Evolutionary conservation across 2,888 invertebrate species (phyloP).

Genomic region (Plagiodera versicolora): DNA sequence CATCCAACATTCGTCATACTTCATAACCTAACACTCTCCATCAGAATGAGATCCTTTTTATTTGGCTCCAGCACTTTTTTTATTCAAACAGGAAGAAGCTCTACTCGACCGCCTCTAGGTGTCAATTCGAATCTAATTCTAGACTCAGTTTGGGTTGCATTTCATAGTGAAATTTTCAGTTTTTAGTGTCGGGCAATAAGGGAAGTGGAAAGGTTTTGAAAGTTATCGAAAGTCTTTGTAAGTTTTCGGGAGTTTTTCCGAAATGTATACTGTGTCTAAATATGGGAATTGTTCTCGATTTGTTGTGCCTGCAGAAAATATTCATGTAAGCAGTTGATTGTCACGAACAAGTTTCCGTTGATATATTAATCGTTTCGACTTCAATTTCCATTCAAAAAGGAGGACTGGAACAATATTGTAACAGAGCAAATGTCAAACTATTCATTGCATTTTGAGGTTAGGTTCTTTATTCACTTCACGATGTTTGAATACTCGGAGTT

Average conservation of each 20-base stretch:
- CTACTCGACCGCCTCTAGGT: conserved; percentile 31
- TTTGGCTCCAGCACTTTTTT: conserved; percentile 22
- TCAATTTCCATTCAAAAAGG: too few relatives aligned
- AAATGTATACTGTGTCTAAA: conserved; percentile 23
- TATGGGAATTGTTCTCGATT: conserved; percentile 28
- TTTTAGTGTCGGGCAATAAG: conserved; percentile 8
- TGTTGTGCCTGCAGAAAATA: conserved; percentile 42
- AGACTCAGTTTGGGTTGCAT: conserved; percentile 15
- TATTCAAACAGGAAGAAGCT: conserved; percentile 42
- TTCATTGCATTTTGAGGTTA: too few relatives aligned
- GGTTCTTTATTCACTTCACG: too few relatives aligned
- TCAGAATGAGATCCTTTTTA: conserved; percentile 23
- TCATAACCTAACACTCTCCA: conserved; percentile 30
- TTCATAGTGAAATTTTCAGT: conserved; percentile 7
- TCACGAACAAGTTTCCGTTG: too few relatives aligned
- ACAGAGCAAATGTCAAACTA: too few relatives aligned
- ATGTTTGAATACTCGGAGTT: too few relatives aligned
- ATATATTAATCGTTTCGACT: too few relatives aligned
- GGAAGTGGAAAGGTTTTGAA: neutral
- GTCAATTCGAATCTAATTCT: conserved; percentile 41
- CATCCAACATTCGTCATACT: conserved; percentile 34
- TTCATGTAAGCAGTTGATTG: conserved; percentile 40
- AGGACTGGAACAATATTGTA: too few relatives aligned
- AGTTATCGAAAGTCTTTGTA: conserved; percentile 12
- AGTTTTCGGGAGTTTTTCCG: neutral